These are phyloP conservation scores for Indicator maculatus DNA, from an alignment of 2,113 vertebrate genomes.

Conservation along the genomic window DNA sequence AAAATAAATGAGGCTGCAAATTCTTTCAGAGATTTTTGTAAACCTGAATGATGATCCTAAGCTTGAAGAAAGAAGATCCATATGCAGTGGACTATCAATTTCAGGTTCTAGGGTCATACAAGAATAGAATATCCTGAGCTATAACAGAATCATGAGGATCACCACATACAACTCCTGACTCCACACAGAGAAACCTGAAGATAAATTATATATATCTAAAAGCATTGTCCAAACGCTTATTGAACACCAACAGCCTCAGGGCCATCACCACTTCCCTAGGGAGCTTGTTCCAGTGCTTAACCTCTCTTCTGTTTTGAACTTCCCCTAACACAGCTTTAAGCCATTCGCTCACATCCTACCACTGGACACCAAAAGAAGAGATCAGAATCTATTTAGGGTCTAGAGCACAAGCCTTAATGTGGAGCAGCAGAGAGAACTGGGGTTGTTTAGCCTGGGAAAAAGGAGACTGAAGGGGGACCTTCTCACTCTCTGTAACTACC, in stretches of 20 bases:
- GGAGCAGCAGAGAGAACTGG: no score
- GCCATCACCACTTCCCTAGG: background rate
- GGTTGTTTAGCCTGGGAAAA: no score
- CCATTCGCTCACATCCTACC: background rate
- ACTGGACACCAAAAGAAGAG: background rate
- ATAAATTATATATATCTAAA: background rate
- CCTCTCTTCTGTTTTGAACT: background rate
- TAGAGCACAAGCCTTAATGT: no score
- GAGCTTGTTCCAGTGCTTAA: background rate
- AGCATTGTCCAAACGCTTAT: background rate
- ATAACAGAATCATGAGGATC: background rate
- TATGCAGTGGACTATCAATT: background rate
- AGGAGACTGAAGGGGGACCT: no score
- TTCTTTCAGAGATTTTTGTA: background rate
- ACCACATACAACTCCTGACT: background rate
- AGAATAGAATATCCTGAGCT: background rate
- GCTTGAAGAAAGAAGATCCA: background rate
- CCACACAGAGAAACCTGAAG: no score
- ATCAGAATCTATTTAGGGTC: background rate
- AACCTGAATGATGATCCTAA: background rate
- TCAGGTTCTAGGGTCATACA: background rate
- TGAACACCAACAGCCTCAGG: background rate
- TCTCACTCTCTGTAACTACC: no score
- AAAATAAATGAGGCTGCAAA: constrained; percentile 28
- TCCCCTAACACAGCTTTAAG: background rate